Evolutionary conservation across 1,140 invertebrate species (phyloP).

Genomic region (Caenorhabditis briggsae): DNA sequence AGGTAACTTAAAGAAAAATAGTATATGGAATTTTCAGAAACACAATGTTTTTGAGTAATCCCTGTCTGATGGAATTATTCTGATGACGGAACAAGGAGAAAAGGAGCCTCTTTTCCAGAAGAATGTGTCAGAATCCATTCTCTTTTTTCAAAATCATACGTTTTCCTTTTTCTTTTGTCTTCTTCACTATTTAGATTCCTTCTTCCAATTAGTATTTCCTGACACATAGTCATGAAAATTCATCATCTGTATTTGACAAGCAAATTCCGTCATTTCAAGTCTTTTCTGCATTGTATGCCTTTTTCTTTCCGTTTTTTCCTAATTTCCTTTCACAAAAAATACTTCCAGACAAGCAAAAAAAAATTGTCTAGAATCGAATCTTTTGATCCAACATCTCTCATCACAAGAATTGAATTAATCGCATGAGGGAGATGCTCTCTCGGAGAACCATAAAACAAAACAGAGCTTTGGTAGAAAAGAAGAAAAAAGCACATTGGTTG

Average conservation of each 20-base stretch:
- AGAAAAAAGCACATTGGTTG: conserved; percentile 15
- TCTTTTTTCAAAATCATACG: conserved; percentile 13
- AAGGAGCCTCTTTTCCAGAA: background rate
- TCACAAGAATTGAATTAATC: conserved; percentile 55
- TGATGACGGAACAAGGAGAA: background rate
- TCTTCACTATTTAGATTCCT: background rate
- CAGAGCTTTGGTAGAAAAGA: conserved; percentile 30
- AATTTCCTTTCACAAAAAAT: background rate
- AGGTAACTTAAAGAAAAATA: no score
- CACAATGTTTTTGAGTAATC: background rate
- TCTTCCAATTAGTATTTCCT: conserved; percentile 48
- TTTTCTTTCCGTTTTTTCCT: background rate
- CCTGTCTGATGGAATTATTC: background rate
- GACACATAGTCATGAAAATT: conserved; percentile 28
- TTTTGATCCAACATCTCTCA: conserved; percentile 29
- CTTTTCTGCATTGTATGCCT: background rate
- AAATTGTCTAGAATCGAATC: conserved; percentile 9
- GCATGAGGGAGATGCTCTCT: conserved; percentile 39
- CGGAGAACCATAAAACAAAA: conserved; percentile 44
- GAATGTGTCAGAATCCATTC: background rate
- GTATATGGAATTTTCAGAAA: background rate
- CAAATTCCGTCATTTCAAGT: conserved; percentile 33
- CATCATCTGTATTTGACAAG: conserved; percentile 38
- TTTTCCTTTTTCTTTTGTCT: background rate
- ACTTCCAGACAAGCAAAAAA: no score